Percentiles rank a stretch among this genome's conserved stretches.
These are phyloP conservation scores for Dicrostonyx torquatus DNA, from an alignment of 2,797 vertebrate species.

Conservation along the genomic window DNA sequence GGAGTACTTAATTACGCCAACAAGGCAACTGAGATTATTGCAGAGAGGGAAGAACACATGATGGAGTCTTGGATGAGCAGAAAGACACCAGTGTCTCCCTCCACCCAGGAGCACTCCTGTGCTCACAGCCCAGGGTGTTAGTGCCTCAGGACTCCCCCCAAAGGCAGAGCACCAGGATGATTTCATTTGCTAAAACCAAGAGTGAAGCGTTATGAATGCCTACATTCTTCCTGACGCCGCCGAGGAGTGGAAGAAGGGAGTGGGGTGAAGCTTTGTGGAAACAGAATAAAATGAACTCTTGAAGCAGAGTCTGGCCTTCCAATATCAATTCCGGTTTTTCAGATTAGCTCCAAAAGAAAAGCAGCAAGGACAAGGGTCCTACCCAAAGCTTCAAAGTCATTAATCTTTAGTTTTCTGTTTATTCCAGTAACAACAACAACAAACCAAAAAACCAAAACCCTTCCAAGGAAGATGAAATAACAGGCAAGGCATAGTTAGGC, in stretches of 20 bases:
- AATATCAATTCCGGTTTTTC: not conserved
- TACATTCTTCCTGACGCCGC: not conserved
- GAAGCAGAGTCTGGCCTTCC: not conserved
- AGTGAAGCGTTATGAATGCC: not conserved
- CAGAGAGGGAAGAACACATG: not conserved
- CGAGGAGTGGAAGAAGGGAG: not conserved
- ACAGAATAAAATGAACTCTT: not conserved
- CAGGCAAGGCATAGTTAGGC: not conserved
- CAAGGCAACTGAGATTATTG: constrained; percentile 55
- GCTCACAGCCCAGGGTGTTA: not conserved
- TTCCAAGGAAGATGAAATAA: not conserved
- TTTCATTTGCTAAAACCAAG: not conserved
- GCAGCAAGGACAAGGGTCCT: not conserved
- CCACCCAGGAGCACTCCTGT: not conserved
- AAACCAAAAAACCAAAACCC: not conserved
- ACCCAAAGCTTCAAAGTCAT: not conserved
- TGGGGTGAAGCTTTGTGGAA: not conserved
- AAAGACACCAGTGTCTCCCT: not conserved
- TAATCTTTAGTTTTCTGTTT: not conserved
- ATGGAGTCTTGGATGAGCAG: not conserved
- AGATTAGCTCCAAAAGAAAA: not conserved
- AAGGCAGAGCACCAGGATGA: not conserved
- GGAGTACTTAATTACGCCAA: constrained; percentile 72
- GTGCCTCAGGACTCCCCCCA: not conserved
- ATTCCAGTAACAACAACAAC: not conserved